phyloP scores from a whole-genome alignment of 2,113 vertebrate genomes.

The Mola mola region DNA sequence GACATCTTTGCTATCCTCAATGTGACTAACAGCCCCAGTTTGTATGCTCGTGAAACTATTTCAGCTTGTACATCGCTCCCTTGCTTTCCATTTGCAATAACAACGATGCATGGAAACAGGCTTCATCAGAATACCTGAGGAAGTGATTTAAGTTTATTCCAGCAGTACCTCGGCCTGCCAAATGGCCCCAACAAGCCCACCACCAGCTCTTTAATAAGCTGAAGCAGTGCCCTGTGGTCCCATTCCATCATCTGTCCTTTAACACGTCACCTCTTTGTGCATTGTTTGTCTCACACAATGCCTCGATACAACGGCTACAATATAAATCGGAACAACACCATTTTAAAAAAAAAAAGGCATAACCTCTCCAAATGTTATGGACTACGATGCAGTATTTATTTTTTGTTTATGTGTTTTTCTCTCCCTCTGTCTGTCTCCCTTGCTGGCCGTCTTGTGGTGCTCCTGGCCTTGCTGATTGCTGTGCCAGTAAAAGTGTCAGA shows the following conservation, averaged over 20 bases:
- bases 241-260: slow-evolving; percentile 32
- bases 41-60: slow-evolving; percentile 47
- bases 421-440: no score
- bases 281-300: slow-evolving; percentile 65
- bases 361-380: slow-evolving; percentile 30
- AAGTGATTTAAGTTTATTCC: slow-evolving; percentile 38
- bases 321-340: slow-evolving; percentile 25
- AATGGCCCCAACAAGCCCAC: slow-evolving; percentile 37
- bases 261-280: slow-evolving; percentile 57
- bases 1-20: slow-evolving; percentile 3
- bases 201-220: slow-evolving; percentile 48
- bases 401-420: slow-evolving; percentile 57
- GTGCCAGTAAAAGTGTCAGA: slow-evolving; percentile 79
- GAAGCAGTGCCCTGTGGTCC: slow-evolving; percentile 36
- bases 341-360: no score
- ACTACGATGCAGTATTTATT: slow-evolving; percentile 31
- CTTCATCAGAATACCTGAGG: slow-evolving; percentile 45
- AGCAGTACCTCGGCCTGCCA: slow-evolving; percentile 49
- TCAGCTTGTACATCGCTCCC: slow-evolving; percentile 52
- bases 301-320: slow-evolving; percentile 38
- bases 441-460: slow-evolving; percentile 1
- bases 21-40: slow-evolving; percentile 45
- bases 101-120: slow-evolving; percentile 49
- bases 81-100: slow-evolving; percentile 36
- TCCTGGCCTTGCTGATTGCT: slow-evolving; percentile 40